Percentiles rank a stretch among this genome's conserved stretches.
Conservation (phyloP, 2,888 invertebrate genomes). For the Agrochola lychnidis region DNA sequence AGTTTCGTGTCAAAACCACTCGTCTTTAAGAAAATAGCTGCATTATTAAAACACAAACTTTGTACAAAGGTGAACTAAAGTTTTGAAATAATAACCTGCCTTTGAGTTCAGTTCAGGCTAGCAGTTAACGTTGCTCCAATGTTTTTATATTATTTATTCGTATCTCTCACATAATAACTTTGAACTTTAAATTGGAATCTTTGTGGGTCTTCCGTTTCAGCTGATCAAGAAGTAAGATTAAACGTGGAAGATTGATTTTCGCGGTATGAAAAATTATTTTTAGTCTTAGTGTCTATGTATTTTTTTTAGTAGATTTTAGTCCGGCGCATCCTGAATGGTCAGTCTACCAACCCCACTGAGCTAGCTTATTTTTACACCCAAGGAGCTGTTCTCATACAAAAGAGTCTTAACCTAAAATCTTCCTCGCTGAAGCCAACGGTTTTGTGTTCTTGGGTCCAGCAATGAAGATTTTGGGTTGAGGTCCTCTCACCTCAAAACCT, state of each 20-base stretch:
- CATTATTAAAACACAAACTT: slow-evolving; percentile 36
- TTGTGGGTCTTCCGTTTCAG: slow-evolving; percentile 20
- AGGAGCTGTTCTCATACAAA: neutral
- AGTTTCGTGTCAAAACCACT: slow-evolving; percentile 23
- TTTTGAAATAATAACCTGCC: slow-evolving; percentile 45
- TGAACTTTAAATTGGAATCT: slow-evolving; percentile 31
- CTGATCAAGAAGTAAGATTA: slow-evolving; percentile 21
- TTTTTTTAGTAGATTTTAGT: neutral
- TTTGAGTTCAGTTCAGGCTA: slow-evolving; percentile 27
- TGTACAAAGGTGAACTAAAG: slow-evolving; percentile 23
- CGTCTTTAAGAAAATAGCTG: slow-evolving; percentile 14
- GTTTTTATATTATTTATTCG: slow-evolving; percentile 23
- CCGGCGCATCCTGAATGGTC: neutral
- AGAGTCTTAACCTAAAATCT: neutral
- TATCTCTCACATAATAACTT: slow-evolving; percentile 19
- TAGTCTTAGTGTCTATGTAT: neutral
- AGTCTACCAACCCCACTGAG: neutral
- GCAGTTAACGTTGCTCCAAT: slow-evolving; percentile 19
- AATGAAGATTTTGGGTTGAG: slow-evolving; percentile 2
- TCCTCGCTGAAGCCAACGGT: slow-evolving; percentile 13
- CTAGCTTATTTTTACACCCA: too few species aligned
- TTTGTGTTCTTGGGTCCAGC: slow-evolving; percentile 11
- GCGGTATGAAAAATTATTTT: neutral
- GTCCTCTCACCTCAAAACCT: neutral
- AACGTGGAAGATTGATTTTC: slow-evolving; percentile 21